phyloP scores from a whole-genome alignment of 2,113 vertebrate genomes.

The Cyanocitta stelleri region DNA sequence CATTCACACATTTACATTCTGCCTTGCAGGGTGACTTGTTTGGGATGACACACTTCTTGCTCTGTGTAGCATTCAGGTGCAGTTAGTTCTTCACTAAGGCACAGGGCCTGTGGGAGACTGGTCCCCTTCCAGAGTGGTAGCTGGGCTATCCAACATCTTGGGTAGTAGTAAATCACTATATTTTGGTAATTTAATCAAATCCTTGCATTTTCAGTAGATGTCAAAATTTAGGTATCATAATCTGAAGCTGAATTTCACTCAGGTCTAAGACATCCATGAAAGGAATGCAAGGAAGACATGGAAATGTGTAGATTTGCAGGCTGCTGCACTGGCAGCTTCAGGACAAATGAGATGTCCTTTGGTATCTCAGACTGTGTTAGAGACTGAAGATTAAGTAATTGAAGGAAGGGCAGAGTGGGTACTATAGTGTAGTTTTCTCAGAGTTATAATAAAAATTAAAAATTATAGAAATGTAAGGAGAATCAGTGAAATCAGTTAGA shows the following conservation, averaged over 20 bases:
- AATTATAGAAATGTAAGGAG: neutral
- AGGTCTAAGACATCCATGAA: neutral
- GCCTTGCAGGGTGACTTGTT: neutral
- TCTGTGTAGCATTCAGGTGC: neutral
- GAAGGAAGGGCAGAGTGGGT: neutral
- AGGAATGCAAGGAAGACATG: neutral
- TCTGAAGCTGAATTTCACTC: neutral
- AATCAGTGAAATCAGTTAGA: neutral
- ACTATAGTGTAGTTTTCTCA: neutral
- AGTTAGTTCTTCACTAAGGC: neutral
- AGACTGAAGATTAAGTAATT: neutral
- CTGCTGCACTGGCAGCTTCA: neutral
- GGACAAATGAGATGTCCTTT: neutral
- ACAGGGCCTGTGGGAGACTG: neutral
- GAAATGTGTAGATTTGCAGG: neutral
- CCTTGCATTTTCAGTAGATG: neutral
- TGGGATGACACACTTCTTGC: neutral
- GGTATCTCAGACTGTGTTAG: accelerated
- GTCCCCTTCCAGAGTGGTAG: neutral
- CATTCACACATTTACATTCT: neutral
- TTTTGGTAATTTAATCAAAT: neutral
- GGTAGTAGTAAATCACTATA: accelerated
- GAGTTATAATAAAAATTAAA: neutral
- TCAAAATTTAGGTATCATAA: neutral
- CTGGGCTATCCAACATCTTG: neutral